Percentiles rank a stretch among this genome's conserved stretches.
Evolutionary conservation across 2,888 invertebrate genomes (phyloP).

Genomic region (Conomelus anceps): DNA sequence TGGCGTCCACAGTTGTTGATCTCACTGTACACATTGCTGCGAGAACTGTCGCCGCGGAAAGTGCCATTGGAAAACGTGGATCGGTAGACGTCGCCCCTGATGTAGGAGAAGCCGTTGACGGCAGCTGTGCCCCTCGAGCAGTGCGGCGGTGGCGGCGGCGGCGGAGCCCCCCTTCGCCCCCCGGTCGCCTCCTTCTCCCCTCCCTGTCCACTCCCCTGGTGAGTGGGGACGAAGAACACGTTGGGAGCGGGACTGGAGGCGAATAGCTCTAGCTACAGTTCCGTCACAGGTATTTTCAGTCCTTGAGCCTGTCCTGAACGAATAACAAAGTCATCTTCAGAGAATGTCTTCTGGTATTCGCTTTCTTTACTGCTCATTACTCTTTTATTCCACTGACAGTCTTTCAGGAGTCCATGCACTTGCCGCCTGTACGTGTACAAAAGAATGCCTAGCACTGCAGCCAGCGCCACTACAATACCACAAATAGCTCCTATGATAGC

Average conservation of each 20-base stretch:
- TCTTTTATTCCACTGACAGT: constrained; percentile 68
- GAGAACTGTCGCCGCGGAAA: not conserved
- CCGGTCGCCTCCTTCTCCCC: constrained; percentile 44
- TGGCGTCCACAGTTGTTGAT: not conserved
- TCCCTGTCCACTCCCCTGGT: constrained; percentile 45
- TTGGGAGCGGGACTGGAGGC: constrained; percentile 68
- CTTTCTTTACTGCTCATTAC: constrained; percentile 70
- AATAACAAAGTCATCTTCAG: constrained; percentile 67
- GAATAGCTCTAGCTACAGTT: constrained; percentile 94
- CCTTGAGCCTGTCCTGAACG: constrained; percentile 36
- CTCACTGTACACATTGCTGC: not conserved
- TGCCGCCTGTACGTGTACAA: constrained; percentile 73
- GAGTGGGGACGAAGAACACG: constrained; percentile 64
- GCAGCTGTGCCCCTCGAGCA: constrained; percentile 56
- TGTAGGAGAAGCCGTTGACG: constrained; percentile 70
- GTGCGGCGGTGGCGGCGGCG: constrained; percentile 44
- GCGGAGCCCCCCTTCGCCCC: constrained; percentile 42
- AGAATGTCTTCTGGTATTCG: constrained; percentile 84
- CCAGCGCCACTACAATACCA: constrained; percentile 62
- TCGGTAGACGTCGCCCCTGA: constrained; percentile 51
- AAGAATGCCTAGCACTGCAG: constrained; percentile 64
- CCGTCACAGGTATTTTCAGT: constrained; percentile 64
- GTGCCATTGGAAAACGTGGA: constrained; percentile 10
- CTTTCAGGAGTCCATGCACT: constrained; percentile 74
- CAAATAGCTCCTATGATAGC: constrained; percentile 71